phyloP scores from a whole-genome alignment of 2,113 vertebrate genomes.

The Brachyhypopomus gauderio region DNA sequence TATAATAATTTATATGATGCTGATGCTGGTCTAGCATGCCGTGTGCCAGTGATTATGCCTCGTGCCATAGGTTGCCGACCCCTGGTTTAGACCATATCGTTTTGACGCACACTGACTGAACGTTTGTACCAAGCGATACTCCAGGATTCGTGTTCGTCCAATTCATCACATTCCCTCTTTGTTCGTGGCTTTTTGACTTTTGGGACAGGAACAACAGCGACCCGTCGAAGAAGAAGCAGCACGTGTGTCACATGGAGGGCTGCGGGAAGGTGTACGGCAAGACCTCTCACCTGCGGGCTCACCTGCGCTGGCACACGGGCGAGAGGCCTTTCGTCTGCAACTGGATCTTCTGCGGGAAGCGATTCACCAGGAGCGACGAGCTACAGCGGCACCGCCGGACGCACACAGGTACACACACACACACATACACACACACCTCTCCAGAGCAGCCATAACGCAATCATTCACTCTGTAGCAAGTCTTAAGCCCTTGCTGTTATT shows the following conservation, averaged over 20 bases:
- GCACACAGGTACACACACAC: slow-evolving; percentile 84
- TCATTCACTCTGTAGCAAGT: neutral
- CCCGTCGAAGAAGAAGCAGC: slow-evolving; percentile 98
- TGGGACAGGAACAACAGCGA: slow-evolving; percentile 87
- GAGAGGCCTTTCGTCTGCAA: slow-evolving; percentile 98
- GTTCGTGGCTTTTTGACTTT: neutral
- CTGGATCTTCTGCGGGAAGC: slow-evolving; percentile 98
- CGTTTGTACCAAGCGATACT: too few relatives aligned
- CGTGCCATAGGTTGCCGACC: too few relatives aligned
- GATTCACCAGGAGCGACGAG: slow-evolving; percentile 96
- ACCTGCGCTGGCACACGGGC: slow-evolving; percentile 98
- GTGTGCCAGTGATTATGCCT: too few relatives aligned
- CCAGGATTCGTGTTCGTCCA: too few relatives aligned
- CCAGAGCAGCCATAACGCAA: neutral
- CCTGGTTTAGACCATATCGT: too few relatives aligned
- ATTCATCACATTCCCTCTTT: too few relatives aligned
- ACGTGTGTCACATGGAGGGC: slow-evolving; percentile 98
- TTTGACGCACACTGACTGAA: too few relatives aligned
- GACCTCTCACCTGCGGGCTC: slow-evolving; percentile 95
- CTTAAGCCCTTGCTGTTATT: slow-evolving; percentile 48
- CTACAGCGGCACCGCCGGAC: slow-evolving; percentile 96
- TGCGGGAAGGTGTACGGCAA: slow-evolving; percentile 99
- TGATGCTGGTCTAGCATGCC: too few relatives aligned
- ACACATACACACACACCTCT: neutral
- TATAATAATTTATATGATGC: too few relatives aligned